phyloP scores from a whole-genome alignment of 2,888 invertebrate species.

The Dendrolimus pini region DNA sequence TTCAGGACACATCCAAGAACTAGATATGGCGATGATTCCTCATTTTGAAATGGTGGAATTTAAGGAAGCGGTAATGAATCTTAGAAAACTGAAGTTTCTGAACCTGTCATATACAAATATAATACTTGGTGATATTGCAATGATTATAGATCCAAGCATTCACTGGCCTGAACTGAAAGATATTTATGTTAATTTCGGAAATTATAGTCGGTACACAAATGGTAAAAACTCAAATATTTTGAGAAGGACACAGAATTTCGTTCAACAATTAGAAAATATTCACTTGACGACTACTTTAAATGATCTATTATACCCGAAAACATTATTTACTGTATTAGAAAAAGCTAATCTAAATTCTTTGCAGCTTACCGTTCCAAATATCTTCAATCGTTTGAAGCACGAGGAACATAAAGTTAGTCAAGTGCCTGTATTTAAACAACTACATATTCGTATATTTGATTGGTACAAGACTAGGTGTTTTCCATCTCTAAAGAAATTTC shows the following conservation, averaged over 20 bases:
- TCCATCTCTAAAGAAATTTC: background rate
- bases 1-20: constrained; percentile 31
- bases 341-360: constrained; percentile 33
- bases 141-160: constrained; percentile 33
- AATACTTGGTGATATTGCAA: constrained; percentile 39
- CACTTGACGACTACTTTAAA: constrained; percentile 43
- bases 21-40: constrained; percentile 42
- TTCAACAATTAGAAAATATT: constrained; percentile 43
- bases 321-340: constrained; percentile 29
- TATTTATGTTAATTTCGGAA: constrained; percentile 40
- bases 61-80: constrained; percentile 30
- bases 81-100: constrained; percentile 39
- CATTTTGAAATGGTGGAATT: constrained; percentile 39
- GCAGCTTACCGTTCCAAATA: constrained; percentile 31
- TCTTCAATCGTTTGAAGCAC: constrained; percentile 15
- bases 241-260: constrained; percentile 33
- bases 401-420: no score
- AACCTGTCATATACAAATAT: constrained; percentile 54
- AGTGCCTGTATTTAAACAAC: constrained; percentile 1
- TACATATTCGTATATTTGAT: constrained; percentile 29
- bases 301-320: constrained; percentile 30
- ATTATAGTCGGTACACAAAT: constrained; percentile 22
- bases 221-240: constrained; percentile 11
- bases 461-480: constrained; percentile 16
- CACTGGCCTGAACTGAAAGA: constrained; percentile 45